Conservation (phyloP, 2,888 invertebrate species). For the Phlogophora meticulosa region DNA sequence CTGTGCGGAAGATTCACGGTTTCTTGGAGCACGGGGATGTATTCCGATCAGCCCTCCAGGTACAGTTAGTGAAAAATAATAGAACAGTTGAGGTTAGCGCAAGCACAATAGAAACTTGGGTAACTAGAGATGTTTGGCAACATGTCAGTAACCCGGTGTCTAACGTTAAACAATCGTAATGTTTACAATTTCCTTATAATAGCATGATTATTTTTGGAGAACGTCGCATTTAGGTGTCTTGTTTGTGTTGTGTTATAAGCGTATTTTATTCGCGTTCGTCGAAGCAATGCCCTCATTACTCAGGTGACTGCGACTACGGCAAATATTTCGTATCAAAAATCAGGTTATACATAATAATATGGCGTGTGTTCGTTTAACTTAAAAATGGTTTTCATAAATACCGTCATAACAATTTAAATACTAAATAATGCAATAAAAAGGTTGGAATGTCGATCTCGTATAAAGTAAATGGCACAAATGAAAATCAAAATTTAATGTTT, state of each 20-base stretch:
- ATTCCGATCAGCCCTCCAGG: constrained; percentile 93
- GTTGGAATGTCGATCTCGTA: background rate
- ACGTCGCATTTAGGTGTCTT: constrained; percentile 27
- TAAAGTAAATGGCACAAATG: constrained; percentile 15
- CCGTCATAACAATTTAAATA: background rate
- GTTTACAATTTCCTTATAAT: constrained; percentile 51
- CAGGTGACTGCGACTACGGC: constrained; percentile 1
- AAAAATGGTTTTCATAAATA: background rate
- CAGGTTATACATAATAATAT: constrained; percentile 33
- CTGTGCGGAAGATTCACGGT: constrained; percentile 91
- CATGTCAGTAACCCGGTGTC: constrained; percentile 64
- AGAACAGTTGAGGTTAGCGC: constrained; percentile 40
- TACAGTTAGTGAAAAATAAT: constrained; percentile 76
- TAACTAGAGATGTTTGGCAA: constrained; percentile 57
- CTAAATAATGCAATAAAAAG: background rate
- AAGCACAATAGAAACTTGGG: constrained; percentile 57
- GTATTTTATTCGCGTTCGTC: constrained; percentile 44
- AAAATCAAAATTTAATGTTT: constrained; percentile 17
- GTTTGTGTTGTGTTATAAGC: constrained; percentile 33
- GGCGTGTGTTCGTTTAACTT: constrained; percentile 5
- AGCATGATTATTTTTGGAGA: constrained; percentile 42
- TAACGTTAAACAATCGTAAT: constrained; percentile 55
- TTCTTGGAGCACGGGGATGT: constrained; percentile 91
- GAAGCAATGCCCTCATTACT: constrained; percentile 58
- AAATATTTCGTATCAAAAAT: constrained; percentile 31